Evolutionary conservation across 1,140 invertebrate genomes (phyloP).

Genomic region (Archivesica marissinica): DNA sequence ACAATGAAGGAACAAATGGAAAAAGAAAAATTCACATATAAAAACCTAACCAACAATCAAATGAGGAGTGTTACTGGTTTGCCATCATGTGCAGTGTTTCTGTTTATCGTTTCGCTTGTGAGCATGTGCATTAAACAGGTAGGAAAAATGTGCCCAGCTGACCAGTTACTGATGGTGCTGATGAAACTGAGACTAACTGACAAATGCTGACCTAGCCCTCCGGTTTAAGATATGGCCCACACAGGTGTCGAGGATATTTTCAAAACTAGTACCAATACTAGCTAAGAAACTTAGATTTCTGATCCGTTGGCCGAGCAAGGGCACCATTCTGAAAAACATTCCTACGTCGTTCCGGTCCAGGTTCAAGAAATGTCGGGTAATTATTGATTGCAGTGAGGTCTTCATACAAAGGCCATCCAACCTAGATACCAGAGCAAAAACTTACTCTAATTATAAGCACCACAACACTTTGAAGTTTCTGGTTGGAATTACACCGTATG

Average conservation of each 20-base stretch:
- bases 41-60: too few species aligned
- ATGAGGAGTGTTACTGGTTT: too few species aligned
- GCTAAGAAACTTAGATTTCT: conserved; percentile 4
- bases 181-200: too few species aligned
- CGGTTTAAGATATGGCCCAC: conserved; percentile 4
- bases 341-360: neutral
- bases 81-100: too few species aligned
- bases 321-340: conserved; percentile 4
- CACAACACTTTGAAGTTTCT: conserved; percentile 81
- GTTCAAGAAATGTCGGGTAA: conserved; percentile 6
- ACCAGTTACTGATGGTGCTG: too few species aligned
- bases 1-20: too few species aligned
- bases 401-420: conserved; percentile 31
- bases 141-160: too few species aligned
- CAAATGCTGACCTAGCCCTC: conserved; percentile 16
- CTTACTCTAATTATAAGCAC: conserved; percentile 80
- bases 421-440: conserved; percentile 20
- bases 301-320: conserved; percentile 24
- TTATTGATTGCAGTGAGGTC: conserved; percentile 59
- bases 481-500: conserved; percentile 81
- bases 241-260: neutral
- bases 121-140: too few species aligned
- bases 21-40: too few species aligned
- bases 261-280: neutral
- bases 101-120: too few species aligned